phyloP scores from a whole-genome alignment of 1,140 invertebrate genomes.

The Drosophila melanica region DNA sequence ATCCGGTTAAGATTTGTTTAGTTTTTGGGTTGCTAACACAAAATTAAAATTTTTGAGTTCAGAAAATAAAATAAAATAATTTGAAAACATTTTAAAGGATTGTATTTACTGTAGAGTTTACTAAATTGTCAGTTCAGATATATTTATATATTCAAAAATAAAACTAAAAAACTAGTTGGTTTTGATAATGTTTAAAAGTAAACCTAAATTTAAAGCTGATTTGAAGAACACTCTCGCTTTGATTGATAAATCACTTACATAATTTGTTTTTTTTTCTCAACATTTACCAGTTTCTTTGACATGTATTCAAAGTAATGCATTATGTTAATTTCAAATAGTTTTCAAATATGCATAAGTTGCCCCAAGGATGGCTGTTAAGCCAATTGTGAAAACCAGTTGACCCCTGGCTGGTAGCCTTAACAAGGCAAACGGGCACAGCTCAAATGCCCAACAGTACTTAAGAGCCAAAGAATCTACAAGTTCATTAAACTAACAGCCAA shows the following conservation, averaged over 20 bases:
- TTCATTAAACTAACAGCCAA: slow-evolving; percentile 82
- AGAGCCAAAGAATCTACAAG: slow-evolving; percentile 61
- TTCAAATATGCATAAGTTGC: slow-evolving; percentile 9
- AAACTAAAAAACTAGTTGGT: too few species aligned
- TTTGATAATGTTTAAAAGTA: too few species aligned
- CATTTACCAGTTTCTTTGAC: neutral
- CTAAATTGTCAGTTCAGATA: too few species aligned
- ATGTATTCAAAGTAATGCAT: neutral
- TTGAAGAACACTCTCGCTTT: too few species aligned
- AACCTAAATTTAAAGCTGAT: too few species aligned
- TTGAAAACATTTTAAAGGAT: too few species aligned
- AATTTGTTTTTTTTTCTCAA: neutral
- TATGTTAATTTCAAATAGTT: slow-evolving; percentile 3
- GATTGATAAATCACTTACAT: neutral
- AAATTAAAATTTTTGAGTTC: too few species aligned
- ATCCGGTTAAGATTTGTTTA: too few species aligned
- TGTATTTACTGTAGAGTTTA: too few species aligned
- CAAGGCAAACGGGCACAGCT: slow-evolving; percentile 27
- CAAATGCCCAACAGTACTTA: slow-evolving; percentile 47
- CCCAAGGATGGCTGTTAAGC: neutral
- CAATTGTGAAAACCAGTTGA: slow-evolving; percentile 43
- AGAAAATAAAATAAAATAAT: too few species aligned
- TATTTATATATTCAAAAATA: too few species aligned
- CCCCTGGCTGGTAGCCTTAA: slow-evolving; percentile 11
- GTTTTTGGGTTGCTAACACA: too few species aligned